Conservation (phyloP, 1,140 invertebrate species). For the Drosophila nigromelanica region DNA sequence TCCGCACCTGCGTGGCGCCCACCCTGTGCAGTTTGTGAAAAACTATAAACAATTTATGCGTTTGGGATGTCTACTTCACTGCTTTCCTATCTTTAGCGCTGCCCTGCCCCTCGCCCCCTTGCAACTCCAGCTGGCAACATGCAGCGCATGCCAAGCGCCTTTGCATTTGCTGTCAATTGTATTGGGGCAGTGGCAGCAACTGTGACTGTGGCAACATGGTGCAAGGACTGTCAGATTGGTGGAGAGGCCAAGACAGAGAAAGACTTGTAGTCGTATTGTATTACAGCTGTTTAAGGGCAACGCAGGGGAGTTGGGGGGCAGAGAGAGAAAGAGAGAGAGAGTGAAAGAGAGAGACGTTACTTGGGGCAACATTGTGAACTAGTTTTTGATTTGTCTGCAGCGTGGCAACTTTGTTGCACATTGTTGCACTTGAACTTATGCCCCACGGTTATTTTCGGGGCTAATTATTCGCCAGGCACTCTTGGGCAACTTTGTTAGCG, state of each 20-base stretch:
- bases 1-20: slow-evolving; percentile 29
- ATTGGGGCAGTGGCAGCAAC: slow-evolving; percentile 35
- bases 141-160: slow-evolving; percentile 76
- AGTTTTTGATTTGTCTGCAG: slow-evolving; percentile 67
- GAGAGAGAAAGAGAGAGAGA: too few relatives aligned
- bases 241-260: background rate
- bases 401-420: slow-evolving; percentile 68
- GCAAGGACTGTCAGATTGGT: background rate
- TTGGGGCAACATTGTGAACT: slow-evolving; percentile 60
- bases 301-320: background rate
- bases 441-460: slow-evolving; percentile 75
- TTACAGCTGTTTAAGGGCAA: slow-evolving; percentile 38
- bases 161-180: slow-evolving; percentile 76
- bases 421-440: slow-evolving; percentile 81
- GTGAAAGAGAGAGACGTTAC: background rate
- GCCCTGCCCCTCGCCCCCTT: background rate
- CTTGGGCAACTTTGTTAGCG: slow-evolving; percentile 72
- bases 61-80: slow-evolving; percentile 64
- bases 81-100: background rate
- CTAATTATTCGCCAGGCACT: slow-evolving; percentile 79
- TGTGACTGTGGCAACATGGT: background rate
- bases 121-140: slow-evolving; percentile 46
- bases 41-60: slow-evolving; percentile 78
- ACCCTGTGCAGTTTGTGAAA: slow-evolving; percentile 34
- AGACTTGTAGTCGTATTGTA: slow-evolving; percentile 46